Percentiles rank a stretch among this genome's conserved stretches.
phyloP scores from a whole-genome alignment of 2,888 invertebrate species.

The Catocala nupta region DNA sequence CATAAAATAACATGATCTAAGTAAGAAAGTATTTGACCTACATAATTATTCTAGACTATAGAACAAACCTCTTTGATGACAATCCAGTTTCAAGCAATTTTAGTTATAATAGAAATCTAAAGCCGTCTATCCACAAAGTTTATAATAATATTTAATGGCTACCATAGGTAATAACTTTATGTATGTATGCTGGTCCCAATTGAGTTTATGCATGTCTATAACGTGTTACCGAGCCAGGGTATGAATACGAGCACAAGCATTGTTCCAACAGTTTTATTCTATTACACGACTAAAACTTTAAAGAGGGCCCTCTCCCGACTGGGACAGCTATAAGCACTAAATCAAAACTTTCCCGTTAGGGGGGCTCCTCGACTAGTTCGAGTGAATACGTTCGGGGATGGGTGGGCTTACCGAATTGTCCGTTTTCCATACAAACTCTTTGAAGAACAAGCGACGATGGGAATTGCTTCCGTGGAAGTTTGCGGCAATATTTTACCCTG shows the following conservation, averaged over 20 bases:
- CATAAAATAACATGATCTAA: too few species aligned
- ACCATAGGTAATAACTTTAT: constrained; percentile 68
- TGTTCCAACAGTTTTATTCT: constrained; percentile 85
- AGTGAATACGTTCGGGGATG: constrained; percentile 74
- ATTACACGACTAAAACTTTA: constrained; percentile 83
- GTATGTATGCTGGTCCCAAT: constrained; percentile 67
- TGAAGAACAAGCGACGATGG: constrained; percentile 62
- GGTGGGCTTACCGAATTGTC: constrained; percentile 68
- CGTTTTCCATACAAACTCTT: constrained; percentile 68
- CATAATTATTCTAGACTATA: too few species aligned
- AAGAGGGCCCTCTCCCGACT: constrained; percentile 75
- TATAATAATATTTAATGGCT: constrained; percentile 74
- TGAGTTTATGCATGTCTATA: constrained; percentile 70
- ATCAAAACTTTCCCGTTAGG: constrained; percentile 84
- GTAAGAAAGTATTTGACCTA: too few species aligned
- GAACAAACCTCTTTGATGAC: too few species aligned
- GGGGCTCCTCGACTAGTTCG: constrained; percentile 71
- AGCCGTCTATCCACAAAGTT: constrained; percentile 52
- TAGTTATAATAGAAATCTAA: too few species aligned
- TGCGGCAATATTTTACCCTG: constrained; percentile 57
- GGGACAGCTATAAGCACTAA: constrained; percentile 85
- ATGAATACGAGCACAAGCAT: constrained; percentile 77
- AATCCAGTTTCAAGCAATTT: too few species aligned
- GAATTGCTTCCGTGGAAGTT: constrained; percentile 60
- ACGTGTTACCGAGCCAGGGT: constrained; percentile 61